Conservation (phyloP, 2,888 invertebrate genomes). For the Xanthorhoe spadicearia region DNA sequence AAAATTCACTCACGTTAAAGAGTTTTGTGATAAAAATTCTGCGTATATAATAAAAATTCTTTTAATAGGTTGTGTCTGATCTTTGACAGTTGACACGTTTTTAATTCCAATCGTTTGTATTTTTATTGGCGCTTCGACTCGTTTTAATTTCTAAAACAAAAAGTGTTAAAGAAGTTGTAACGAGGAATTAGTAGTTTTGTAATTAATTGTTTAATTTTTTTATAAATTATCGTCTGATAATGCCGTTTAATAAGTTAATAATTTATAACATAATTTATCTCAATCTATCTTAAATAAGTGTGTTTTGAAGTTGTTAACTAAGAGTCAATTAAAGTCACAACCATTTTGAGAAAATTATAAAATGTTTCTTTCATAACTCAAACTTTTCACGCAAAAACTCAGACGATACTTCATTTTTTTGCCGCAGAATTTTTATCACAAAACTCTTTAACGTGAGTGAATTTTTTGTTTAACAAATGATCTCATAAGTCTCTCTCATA, state of each 20-base stretch:
- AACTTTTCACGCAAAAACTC: neutral
- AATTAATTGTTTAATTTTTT: too few species aligned
- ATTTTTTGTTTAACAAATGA: slow-evolving; percentile 37
- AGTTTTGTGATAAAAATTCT: slow-evolving; percentile 19
- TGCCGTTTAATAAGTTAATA: too few species aligned
- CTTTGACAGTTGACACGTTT: neutral
- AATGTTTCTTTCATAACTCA: neutral
- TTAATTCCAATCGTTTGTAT: neutral
- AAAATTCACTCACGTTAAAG: slow-evolving; percentile 21
- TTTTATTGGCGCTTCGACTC: neutral
- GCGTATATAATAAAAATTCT: too few species aligned
- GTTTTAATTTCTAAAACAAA: too few species aligned
- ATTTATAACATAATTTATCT: too few species aligned
- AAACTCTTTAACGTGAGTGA: slow-evolving; percentile 23
- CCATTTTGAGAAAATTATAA: neutral
- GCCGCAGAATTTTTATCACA: slow-evolving; percentile 12
- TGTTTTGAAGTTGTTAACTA: too few species aligned
- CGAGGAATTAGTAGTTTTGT: too few species aligned
- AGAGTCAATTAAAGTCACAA: neutral
- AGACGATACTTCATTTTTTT: neutral
- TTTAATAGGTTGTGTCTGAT: slow-evolving; percentile 3
- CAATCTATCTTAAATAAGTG: too few species aligned
- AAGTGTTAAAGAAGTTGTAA: too few species aligned
- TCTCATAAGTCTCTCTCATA: slow-evolving; percentile 41
- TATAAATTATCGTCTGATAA: too few species aligned